Conservation (phyloP, 2,113 vertebrate genomes). For the Eolophus roseicapilla region DNA sequence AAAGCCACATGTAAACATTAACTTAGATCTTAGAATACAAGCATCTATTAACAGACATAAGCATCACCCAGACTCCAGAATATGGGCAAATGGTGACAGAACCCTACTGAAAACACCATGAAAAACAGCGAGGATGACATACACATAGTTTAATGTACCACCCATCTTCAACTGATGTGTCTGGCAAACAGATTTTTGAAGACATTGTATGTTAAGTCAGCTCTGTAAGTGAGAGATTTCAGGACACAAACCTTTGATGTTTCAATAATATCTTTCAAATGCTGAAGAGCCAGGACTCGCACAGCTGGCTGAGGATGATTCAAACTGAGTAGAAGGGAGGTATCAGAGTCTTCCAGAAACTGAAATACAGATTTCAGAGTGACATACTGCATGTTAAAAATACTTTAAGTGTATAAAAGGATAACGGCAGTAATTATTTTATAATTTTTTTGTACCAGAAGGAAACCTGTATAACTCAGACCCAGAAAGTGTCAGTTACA, state of each 20-base stretch:
- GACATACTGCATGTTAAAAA: not conserved
- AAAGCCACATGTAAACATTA: not conserved
- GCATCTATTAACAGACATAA: not conserved
- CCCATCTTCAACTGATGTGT: not conserved
- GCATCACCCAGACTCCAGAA: not conserved
- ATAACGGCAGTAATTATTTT: not conserved
- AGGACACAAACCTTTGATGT: conserved; percentile 79
- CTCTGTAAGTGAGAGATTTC: not conserved
- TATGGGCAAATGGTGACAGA: not conserved
- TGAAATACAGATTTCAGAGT: conserved; percentile 62
- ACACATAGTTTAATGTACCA: not conserved
- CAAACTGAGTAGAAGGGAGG: conserved; percentile 90
- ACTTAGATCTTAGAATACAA: not conserved
- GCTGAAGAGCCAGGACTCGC: conserved; percentile 83
- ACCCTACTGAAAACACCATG: not conserved
- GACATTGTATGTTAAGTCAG: not conserved
- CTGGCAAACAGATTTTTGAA: not conserved
- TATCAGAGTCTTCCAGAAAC: conserved; percentile 88
- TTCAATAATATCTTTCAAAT: conserved; percentile 79
- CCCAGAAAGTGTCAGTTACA: not conserved
- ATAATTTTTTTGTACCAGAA: not conserved
- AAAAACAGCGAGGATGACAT: not conserved
- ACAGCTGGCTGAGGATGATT: conserved; percentile 89
- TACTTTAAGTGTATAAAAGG: not conserved
- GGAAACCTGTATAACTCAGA: not conserved